phyloP scores from a whole-genome alignment of 2,888 invertebrate genomes.

The Chelonus formosanus region DNA sequence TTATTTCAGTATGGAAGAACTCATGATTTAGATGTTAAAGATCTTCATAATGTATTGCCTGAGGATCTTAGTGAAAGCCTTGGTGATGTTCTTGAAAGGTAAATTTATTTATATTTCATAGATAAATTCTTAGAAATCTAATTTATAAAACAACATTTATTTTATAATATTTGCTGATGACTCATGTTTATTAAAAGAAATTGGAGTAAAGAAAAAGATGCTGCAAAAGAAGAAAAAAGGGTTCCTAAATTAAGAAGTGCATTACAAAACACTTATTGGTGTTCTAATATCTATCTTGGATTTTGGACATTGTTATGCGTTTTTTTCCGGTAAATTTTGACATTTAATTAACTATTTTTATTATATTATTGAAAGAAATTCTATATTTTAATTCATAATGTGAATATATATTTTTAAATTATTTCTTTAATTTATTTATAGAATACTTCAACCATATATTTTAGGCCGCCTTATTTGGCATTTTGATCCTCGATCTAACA shows the following conservation, averaged over 20 bases:
- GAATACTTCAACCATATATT: constrained; percentile 72
- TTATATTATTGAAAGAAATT: no score
- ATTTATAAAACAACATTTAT: constrained; percentile 6
- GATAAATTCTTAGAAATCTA: constrained; percentile 6
- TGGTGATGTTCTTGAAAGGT: constrained; percentile 73
- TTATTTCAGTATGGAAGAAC: constrained; percentile 73
- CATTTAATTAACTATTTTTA: no score
- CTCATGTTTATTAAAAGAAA: constrained; percentile 58
- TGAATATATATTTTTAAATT: not conserved
- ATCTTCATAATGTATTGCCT: constrained; percentile 72
- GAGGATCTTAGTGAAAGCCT: constrained; percentile 73
- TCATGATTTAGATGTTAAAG: constrained; percentile 72
- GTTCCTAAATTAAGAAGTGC: constrained; percentile 72
- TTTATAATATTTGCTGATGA: not conserved
- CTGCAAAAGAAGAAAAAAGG: constrained; percentile 65
- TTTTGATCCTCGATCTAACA: constrained; percentile 68
- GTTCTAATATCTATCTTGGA: constrained; percentile 71
- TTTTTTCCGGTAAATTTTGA: no score
- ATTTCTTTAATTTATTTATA: constrained; percentile 50
- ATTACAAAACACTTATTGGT: constrained; percentile 71
- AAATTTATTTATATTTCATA: constrained; percentile 23
- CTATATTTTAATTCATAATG: not conserved
- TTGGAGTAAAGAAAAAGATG: constrained; percentile 71
- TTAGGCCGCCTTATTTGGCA: constrained; percentile 73
- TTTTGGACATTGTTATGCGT: constrained; percentile 62